A percentile compares a stretch with the other conserved stretches of the same genome.
These are phyloP conservation scores for Spheniscus humboldti DNA, from an alignment of 2,797 vertebrate genomes.

Conservation along the genomic window DNA sequence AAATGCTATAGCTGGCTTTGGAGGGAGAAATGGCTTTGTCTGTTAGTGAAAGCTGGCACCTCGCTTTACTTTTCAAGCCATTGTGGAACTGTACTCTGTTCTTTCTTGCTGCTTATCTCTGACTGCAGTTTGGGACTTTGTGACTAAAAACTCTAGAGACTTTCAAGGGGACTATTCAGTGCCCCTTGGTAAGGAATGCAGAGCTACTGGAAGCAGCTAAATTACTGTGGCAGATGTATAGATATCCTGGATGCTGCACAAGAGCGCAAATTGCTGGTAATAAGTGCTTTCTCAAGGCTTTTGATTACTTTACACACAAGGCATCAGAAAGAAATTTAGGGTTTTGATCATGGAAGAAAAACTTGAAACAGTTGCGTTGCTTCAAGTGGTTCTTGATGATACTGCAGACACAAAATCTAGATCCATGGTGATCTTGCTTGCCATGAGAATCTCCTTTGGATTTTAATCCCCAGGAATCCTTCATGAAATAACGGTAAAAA, in stretches of 20 bases:
- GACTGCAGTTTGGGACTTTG: conserved; percentile 40
- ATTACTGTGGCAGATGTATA: conserved; percentile 18
- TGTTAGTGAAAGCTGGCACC: conserved; percentile 34
- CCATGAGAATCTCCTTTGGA: background rate
- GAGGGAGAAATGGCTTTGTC: conserved; percentile 37
- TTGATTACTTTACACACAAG: conserved; percentile 19
- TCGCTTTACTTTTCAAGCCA: conserved; percentile 45
- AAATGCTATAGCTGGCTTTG: conserved; percentile 34
- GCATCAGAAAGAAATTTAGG: conserved; percentile 25
- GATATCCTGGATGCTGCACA: background rate
- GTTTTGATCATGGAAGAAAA: conserved; percentile 44
- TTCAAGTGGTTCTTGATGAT: conserved; percentile 41
- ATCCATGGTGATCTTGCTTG: conserved; percentile 34
- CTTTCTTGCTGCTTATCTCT: conserved; percentile 56
- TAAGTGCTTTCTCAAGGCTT: conserved; percentile 44
- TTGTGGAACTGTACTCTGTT: conserved; percentile 37
- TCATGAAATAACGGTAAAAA: background rate
- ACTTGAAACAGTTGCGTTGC: background rate
- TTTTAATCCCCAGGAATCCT: conserved; percentile 41
- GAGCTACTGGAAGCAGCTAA: conserved; percentile 46
- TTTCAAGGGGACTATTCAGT: conserved; percentile 35
- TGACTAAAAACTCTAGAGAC: conserved; percentile 40
- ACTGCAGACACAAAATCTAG: background rate
- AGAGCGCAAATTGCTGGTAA: background rate
- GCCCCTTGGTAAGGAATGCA: conserved; percentile 23